Evolutionary conservation across 2,113 vertebrate genomes (phyloP), one percentile per base, ranked within the genome.

Genomic region (Bufo gargarizans): DNA sequence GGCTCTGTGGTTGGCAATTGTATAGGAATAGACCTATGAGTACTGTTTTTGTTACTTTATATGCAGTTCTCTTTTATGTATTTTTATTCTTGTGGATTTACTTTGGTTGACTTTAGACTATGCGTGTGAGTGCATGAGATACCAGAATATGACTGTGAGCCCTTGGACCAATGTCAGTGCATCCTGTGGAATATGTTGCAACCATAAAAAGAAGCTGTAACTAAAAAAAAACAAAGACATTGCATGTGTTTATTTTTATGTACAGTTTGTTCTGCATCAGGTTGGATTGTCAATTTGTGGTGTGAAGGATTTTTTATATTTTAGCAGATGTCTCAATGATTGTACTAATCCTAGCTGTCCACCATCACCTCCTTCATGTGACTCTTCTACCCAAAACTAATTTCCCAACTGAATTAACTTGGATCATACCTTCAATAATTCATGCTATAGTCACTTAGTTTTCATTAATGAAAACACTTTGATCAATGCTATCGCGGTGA

Each of bases 401-500:
- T 72, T 72, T 72, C 69, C 69, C 69, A 72, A 16, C 69, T 43
- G 69, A 45, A 45, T 45, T 14, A 72, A 72, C 69, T n/a, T 72
- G 69, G 69, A 45, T 4, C 3, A 16, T 45, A 72, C 16, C 45
- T 72, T 72, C 33, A 72, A 72, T 72, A 72, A 72, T 72, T 72
- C 69, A 72, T 72, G 69, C 33, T 43, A 43, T 17, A 45, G 69
- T 45, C 69, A 72, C 69, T 72, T 72, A 45, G 69, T 72, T 72
- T 72, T 45, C 69, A 72, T 72, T 43, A 45, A 72, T 72, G 45
- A 72, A 72, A 72, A 45, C 69, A 72, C 43, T 72, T 72, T 72
- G 69, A 72, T 72, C 69, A 72, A 72, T 72, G 33, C 33, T 16
- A 45, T 72, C 12, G 16, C 3, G 14, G 69, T 45, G 69, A 72